Conservation (phyloP, 2,113 vertebrate genomes). For the Oreotrochilus melanogaster region DNA sequence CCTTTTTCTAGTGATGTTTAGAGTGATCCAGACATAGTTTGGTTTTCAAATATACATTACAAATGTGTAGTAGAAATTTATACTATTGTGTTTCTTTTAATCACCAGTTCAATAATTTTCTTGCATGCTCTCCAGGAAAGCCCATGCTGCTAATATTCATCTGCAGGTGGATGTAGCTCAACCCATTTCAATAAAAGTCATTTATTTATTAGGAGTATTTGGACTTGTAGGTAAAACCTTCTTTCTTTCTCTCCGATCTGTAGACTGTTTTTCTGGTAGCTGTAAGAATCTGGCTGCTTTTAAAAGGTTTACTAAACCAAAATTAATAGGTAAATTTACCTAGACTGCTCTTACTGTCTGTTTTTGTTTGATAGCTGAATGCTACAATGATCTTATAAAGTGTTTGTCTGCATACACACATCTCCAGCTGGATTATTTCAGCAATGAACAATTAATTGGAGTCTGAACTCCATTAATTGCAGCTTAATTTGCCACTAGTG, state of each 20-base stretch:
- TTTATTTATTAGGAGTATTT: conserved; percentile 9
- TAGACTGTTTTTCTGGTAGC: background rate
- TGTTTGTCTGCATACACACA: background rate
- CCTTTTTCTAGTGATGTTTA: conserved; percentile 38
- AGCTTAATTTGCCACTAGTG: conserved; percentile 56
- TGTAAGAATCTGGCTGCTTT: background rate
- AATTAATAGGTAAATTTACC: background rate
- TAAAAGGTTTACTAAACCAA: background rate
- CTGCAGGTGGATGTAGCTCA: conserved; percentile 14
- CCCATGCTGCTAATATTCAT: conserved; percentile 9
- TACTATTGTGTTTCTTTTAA: conserved; percentile 36
- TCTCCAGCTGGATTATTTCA: conserved; percentile 55
- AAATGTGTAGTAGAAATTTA: conserved; percentile 35
- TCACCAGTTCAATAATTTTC: conserved; percentile 5
- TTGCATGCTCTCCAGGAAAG: conserved; percentile 20
- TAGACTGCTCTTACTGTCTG: background rate
- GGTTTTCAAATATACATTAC: conserved; percentile 9
- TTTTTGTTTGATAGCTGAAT: background rate
- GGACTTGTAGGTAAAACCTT: background rate
- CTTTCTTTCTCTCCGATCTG: background rate
- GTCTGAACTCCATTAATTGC: conserved; percentile 71
- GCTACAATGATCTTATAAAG: background rate
- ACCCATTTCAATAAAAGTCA: conserved; percentile 3
- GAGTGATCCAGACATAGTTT: background rate
- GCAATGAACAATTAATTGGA: conserved; percentile 41